Evolutionary conservation across 2,888 invertebrate genomes (phyloP).

Genomic region (Seira sanloemensis): DNA sequence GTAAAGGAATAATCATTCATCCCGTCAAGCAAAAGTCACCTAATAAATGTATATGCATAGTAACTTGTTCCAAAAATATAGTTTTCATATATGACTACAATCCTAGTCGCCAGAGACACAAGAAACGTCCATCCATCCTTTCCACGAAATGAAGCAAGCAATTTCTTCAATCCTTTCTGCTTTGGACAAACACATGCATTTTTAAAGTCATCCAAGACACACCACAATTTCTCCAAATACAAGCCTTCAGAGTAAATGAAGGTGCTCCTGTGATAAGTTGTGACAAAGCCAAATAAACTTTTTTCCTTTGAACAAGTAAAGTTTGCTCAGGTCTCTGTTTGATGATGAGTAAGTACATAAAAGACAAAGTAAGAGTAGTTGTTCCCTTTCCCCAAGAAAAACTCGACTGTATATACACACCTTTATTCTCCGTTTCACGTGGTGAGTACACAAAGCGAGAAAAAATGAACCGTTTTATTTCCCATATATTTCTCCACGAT

Average conservation of each 20-base stretch:
- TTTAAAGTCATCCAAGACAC: not conserved
- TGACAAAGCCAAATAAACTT: not conserved
- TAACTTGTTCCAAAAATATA: not conserved
- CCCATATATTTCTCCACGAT: too few species aligned
- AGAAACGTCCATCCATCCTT: not conserved
- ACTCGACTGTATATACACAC: too few species aligned
- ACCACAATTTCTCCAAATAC: not conserved
- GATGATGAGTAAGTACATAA: not conserved
- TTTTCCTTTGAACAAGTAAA: not conserved
- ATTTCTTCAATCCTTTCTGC: not conserved
- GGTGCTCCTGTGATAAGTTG: too few species aligned
- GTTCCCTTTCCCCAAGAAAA: too few species aligned
- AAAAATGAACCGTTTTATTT: too few species aligned
- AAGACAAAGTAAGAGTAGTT: not conserved
- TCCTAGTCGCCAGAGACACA: not conserved
- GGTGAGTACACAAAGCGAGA: too few species aligned
- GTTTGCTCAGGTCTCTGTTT: not conserved
- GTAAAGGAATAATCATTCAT: not conserved
- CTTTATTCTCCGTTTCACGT: not conserved
- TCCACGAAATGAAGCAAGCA: not conserved
- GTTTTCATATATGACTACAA: not conserved
- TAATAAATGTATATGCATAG: not conserved
- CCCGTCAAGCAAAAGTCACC: not conserved
- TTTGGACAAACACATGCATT: not conserved
- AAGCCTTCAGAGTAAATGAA: not conserved